Evolutionary conservation across 2,797 vertebrate species (phyloP), one percentile per base, ranked within the genome.

Genomic region (Pteropus rufus): DNA sequence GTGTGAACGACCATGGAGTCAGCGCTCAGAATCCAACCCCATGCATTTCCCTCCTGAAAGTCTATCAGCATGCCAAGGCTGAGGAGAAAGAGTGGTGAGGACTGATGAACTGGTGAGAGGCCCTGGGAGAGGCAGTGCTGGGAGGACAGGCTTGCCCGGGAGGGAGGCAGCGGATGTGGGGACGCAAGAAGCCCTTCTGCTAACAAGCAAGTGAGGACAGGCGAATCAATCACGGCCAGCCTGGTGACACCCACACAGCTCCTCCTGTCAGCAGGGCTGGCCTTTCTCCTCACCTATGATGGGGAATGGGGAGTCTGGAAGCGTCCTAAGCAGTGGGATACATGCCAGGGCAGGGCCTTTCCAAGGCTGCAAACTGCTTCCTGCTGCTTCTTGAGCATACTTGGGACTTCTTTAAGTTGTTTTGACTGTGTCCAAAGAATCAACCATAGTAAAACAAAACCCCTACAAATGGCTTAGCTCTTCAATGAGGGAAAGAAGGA

Each of bases 181-280:
- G 62, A 75, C 4, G 9, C 5, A 75, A 87, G 77, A 54, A 93
- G 29, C 69, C 8, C 80, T 79, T 56, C 85, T 54, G 80, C 60
- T 56, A 65, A 69, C n/a, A 29, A 19, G 85, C 2, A 1, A 83
- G 96, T 84, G 96, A 95, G 58, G 91, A 92, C 46, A 88, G 52
- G 62, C 18, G 7, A 44, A 49, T 97, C 88, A 19, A 7, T 93
- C 85, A 69, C 67, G 7, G 0, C n/a, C 39, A 10, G 60, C 23
- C 12, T 5, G 14, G 90, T 65, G 93, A 88, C 93, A 94, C 70
- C 18, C 2, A 58, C 6, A 0, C 39, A 3, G 62, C 41, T 69
- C 69, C 44, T 67, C 91, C 84, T 96, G 93, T 97, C 97, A 90
- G n/a, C 95, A 1, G 36, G 4, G 14, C 69, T 23, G 86, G 67